Evolutionary conservation across 2,113 vertebrate species (phyloP).

Genomic region (Danionella cerebrum): DNA sequence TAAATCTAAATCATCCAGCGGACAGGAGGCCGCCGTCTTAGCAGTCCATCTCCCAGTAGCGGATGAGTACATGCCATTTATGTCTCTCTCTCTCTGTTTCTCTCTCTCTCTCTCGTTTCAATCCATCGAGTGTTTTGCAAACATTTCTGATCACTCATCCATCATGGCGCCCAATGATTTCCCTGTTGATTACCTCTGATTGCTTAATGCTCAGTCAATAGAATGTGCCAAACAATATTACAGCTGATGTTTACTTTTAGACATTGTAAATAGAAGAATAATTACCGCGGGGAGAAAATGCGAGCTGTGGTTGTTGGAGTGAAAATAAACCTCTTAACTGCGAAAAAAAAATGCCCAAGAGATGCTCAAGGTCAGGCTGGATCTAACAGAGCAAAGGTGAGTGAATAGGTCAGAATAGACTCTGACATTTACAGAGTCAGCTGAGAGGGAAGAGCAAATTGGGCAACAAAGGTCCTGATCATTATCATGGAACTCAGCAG

Average conservation of each 20-base stretch:
- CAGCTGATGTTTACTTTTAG: conserved; percentile 42
- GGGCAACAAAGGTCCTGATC: neutral
- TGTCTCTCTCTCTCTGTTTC: neutral
- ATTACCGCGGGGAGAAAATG: conserved; percentile 43
- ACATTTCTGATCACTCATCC: conserved; percentile 58
- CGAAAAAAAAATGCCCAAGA: neutral
- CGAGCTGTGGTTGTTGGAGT: neutral
- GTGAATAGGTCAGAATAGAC: conserved; percentile 22
- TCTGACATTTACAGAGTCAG: conserved; percentile 33
- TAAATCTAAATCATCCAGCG: conserved; percentile 7
- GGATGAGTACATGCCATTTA: conserved; percentile 3
- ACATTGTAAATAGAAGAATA: conserved; percentile 54
- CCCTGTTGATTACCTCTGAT: conserved; percentile 63
- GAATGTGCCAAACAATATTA: conserved; percentile 44
- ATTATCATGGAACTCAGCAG: neutral
- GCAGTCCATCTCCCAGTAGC: neutral
- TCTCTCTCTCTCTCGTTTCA: too few species aligned
- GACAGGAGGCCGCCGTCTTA: neutral
- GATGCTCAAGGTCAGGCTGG: conserved; percentile 28
- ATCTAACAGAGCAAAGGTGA: conserved; percentile 37
- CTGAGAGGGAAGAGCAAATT: conserved; percentile 34
- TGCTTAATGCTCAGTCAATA: conserved; percentile 60
- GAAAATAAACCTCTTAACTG: conserved; percentile 13
- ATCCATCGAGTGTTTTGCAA: conserved; percentile 49
- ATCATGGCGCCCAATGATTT: conserved; percentile 57